A percentile compares a stretch with the other conserved stretches of the same genome.
Conservation (phyloP, 2,113 vertebrate species). For the Struthidea cinerea region DNA sequence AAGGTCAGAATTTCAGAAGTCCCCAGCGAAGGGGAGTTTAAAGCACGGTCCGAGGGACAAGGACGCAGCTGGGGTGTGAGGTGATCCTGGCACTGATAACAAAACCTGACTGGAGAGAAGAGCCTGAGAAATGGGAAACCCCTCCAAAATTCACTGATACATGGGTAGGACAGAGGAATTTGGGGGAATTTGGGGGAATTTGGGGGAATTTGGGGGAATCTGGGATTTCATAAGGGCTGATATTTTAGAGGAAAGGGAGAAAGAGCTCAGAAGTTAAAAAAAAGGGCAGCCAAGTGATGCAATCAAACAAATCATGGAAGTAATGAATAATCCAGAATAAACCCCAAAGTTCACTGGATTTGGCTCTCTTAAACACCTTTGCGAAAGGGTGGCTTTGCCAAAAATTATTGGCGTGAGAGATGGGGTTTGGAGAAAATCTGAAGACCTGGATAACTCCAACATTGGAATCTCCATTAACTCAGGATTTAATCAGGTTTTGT, state of each 20-base stretch:
- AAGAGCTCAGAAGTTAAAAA: background rate
- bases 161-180: background rate
- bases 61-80: rapidly evolving
- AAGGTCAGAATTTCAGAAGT: background rate
- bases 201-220: background rate
- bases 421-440: background rate
- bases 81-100: background rate
- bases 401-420: background rate
- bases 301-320: background rate
- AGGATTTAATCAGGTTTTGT: background rate
- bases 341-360: background rate
- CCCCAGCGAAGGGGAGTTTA: background rate
- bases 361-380: background rate
- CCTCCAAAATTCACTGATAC: background rate
- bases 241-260: background rate
- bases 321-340: background rate
- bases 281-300: background rate
- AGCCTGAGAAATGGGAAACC: background rate
- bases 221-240: background rate
- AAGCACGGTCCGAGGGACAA: background rate
- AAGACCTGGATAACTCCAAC: background rate
- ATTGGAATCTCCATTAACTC: background rate
- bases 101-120: background rate
- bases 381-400: background rate
- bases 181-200: too few species aligned